These are phyloP conservation scores for Anastrepha ludens DNA, from an alignment of 1,140 invertebrate genomes.

Conservation along the genomic window DNA sequence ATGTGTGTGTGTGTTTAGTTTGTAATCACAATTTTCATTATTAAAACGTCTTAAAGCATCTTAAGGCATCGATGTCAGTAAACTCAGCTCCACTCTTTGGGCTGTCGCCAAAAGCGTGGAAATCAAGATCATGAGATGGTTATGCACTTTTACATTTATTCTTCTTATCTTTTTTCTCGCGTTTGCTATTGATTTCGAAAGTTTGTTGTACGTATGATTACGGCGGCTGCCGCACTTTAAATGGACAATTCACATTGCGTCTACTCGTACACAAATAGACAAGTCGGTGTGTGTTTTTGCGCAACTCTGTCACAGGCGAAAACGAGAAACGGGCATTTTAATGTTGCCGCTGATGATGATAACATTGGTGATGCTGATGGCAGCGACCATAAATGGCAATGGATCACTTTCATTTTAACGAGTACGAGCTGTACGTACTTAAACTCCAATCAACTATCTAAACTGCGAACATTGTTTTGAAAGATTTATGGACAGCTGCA, in stretches of 20 bases:
- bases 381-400: neutral
- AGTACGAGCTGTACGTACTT: neutral
- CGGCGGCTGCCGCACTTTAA: neutral
- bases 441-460: neutral
- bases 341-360: neutral
- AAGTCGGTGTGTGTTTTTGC: neutral
- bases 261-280: no score
- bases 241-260: neutral
- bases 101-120: neutral
- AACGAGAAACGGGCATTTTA: neutral
- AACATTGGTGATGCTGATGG: neutral
- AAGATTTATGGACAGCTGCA: neutral
- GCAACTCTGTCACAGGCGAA: neutral
- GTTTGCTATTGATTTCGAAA: neutral
- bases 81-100: no score
- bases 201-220: neutral
- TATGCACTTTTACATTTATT: neutral
- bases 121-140: neutral
- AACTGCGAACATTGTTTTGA: neutral
- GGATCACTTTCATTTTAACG: constrained; percentile 43
- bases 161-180: neutral
- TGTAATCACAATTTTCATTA: neutral
- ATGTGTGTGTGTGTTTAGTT: neutral
- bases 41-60: neutral
- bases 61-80: neutral